phyloP scores from a whole-genome alignment of 2,888 invertebrate genomes.

The Coleophora flavipennella region DNA sequence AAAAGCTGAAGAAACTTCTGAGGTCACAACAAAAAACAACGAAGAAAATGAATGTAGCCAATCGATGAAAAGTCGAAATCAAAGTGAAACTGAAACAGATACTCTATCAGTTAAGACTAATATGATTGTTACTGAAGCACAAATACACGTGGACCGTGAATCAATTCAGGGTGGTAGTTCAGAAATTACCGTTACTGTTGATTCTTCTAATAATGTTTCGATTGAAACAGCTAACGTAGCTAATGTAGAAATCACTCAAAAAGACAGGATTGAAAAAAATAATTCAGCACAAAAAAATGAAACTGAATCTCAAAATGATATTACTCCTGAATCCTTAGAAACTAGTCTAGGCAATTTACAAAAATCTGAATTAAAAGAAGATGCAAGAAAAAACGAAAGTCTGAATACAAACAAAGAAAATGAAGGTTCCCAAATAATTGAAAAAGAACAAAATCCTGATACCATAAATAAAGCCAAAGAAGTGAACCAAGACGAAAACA shows the following conservation, averaged over 20 bases:
- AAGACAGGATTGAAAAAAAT: conserved; percentile 34
- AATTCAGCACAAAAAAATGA: conserved; percentile 22
- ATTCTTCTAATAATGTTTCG: conserved; percentile 59
- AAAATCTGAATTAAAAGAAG: conserved; percentile 3
- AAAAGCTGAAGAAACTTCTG: too few relatives aligned
- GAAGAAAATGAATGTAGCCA: conserved; percentile 30
- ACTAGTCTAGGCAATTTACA: not conserved
- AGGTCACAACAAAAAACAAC: not conserved
- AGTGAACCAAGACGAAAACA: conserved; percentile 6
- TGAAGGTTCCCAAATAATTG: conserved; percentile 8
- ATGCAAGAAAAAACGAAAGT: conserved; percentile 8
- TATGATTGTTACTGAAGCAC: conserved; percentile 66
- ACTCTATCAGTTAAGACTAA: conserved; percentile 62
- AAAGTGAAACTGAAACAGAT: conserved; percentile 65
- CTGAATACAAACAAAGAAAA: conserved; percentile 9
- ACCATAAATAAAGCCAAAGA: too few relatives aligned
- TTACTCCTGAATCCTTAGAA: not conserved
- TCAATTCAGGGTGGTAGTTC: conserved; percentile 54
- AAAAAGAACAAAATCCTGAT: not conserved
- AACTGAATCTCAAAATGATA: conserved; percentile 11
- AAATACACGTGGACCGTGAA: conserved; percentile 65
- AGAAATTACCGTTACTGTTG: conserved; percentile 56
- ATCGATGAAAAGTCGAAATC: conserved; percentile 36
- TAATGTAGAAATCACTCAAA: conserved; percentile 50
- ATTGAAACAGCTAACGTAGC: conserved; percentile 55